A percentile compares a stretch with the other conserved stretches of the same genome.
Evolutionary conservation across 2,113 vertebrate genomes (phyloP).

Genomic region (Stictonetta naevosa): DNA sequence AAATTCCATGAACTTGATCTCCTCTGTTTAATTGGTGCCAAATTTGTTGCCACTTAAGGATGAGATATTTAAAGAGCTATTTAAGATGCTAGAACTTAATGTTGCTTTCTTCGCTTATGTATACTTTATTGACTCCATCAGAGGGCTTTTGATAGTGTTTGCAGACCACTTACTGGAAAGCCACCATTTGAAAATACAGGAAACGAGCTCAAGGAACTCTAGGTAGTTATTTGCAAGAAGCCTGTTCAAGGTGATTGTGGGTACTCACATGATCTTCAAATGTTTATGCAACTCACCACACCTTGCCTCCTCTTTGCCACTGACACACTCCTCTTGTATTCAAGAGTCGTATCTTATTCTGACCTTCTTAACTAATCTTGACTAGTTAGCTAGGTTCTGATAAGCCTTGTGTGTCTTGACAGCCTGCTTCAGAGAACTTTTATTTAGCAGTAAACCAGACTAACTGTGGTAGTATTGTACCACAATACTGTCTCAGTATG

Average conservation of each 20-base stretch:
- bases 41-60: neutral
- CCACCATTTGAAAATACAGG: neutral
- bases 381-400: neutral
- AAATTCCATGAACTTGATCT: neutral
- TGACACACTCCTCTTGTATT: neutral
- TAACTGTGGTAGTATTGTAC: neutral
- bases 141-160: neutral
- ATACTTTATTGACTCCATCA: neutral
- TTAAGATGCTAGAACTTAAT: neutral
- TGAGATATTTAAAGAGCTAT: neutral
- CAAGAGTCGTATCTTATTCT: neutral
- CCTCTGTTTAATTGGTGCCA: neutral
- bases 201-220: neutral
- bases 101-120: fast-evolving
- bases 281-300: neutral
- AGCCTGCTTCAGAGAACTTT: neutral
- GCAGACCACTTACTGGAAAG: neutral
- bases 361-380: neutral
- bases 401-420: neutral
- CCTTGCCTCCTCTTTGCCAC: neutral
- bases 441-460: neutral
- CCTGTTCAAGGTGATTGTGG: neutral
- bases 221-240: neutral
- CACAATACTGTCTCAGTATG: fast-evolving
- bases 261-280: neutral